phyloP scores from a whole-genome alignment of 2,888 invertebrate genomes.

The Isotomurus palustris region DNA sequence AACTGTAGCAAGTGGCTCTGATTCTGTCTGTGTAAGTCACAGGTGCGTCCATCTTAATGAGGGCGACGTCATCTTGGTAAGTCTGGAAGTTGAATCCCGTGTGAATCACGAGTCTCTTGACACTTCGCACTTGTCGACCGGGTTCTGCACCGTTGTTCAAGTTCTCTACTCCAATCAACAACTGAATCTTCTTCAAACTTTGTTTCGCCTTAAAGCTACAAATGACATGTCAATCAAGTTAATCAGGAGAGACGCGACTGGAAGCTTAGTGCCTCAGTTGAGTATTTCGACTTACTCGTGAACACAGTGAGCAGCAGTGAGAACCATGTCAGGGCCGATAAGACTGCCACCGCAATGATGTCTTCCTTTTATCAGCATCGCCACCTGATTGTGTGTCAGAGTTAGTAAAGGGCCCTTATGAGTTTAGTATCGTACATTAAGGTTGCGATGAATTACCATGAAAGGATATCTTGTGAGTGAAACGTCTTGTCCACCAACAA shows the following conservation, averaged over 20 bases:
- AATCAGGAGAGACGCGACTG: background rate
- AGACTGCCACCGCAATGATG: slow-evolving; percentile 86
- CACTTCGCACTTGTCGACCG: slow-evolving; percentile 54
- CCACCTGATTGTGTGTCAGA: no score
- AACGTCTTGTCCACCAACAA: no score
- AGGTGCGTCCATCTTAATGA: slow-evolving; percentile 57
- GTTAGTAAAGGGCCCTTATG: no score
- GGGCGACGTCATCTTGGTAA: slow-evolving; percentile 59
- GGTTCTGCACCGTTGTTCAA: slow-evolving; percentile 55
- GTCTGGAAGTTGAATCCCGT: slow-evolving; percentile 71
- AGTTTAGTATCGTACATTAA: no score
- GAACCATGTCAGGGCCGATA: slow-evolving; percentile 61
- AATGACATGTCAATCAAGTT: background rate
- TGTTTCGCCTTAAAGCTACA: slow-evolving; percentile 66
- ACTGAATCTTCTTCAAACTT: slow-evolving; percentile 77
- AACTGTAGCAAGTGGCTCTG: slow-evolving; percentile 36
- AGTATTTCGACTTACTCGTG: slow-evolving; percentile 58
- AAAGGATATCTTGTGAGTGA: no score
- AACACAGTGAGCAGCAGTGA: no score
- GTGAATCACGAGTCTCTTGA: slow-evolving; percentile 78
- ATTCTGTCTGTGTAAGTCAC: slow-evolving; percentile 25
- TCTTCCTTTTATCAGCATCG: slow-evolving; percentile 74
- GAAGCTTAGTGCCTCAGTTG: background rate
- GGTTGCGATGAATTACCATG: no score
- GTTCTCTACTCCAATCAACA: slow-evolving; percentile 76